Evolutionary conservation across 2,888 invertebrate species (phyloP).

Genomic region (Drosophila limbata): DNA sequence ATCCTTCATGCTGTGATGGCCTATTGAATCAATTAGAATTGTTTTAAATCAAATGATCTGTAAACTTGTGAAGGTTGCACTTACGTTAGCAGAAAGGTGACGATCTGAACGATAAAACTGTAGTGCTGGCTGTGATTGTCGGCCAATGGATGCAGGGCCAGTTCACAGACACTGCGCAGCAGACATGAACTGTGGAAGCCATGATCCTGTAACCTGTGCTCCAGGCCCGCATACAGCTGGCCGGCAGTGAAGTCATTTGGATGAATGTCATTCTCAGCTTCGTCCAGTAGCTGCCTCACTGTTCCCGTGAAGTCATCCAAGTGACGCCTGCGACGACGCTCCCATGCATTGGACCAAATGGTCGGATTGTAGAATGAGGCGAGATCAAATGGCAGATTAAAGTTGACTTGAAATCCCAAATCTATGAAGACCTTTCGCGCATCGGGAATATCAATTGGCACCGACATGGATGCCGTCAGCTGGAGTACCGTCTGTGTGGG

Average conservation of each 20-base stretch:
- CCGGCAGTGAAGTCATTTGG: constrained; percentile 81
- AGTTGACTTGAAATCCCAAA: constrained; percentile 85
- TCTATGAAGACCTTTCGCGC: constrained; percentile 81
- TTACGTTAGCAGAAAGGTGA: constrained; percentile 90
- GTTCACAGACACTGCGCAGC: constrained; percentile 89
- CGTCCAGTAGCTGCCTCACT: constrained; percentile 14
- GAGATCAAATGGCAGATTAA: constrained; percentile 76
- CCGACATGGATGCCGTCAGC: constrained; percentile 74
- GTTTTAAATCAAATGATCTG: background rate
- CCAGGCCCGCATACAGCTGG: constrained; percentile 77
- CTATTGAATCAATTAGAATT: constrained; percentile 73
- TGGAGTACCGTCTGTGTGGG: constrained; percentile 61
- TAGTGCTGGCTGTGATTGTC: constrained; percentile 85
- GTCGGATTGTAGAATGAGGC: constrained; percentile 77
- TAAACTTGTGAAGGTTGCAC: constrained; percentile 59
- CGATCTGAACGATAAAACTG: constrained; percentile 88
- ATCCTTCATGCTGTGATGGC: constrained; percentile 87
- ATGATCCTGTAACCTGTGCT: constrained; percentile 81
- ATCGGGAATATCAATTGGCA: constrained; percentile 69
- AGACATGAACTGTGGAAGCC: constrained; percentile 89
- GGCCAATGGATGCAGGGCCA: constrained; percentile 88
- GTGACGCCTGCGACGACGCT: constrained; percentile 61
- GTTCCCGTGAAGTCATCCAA: constrained; percentile 19
- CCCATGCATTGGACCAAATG: constrained; percentile 73
- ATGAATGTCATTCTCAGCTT: constrained; percentile 50